Percentiles rank a stretch among this genome's conserved stretches.
Conservation (phyloP, 2,113 vertebrate genomes). For the Speoplatyrhinus poulsoni region DNA sequence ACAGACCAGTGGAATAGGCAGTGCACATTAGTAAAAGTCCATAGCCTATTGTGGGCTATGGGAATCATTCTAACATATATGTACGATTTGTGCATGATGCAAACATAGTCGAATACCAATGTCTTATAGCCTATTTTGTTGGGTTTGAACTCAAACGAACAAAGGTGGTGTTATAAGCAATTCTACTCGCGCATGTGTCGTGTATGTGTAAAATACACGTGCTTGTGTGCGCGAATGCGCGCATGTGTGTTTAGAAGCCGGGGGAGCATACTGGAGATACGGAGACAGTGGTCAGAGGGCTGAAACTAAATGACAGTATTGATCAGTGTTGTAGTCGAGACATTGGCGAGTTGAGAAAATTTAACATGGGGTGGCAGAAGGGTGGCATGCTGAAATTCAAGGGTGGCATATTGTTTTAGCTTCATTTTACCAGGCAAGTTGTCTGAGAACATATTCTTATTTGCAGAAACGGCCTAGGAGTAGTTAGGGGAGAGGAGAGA, state of each 20-base stretch:
- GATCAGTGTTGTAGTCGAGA: constrained; percentile 8
- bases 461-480: too few species aligned
- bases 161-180: constrained; percentile 3
- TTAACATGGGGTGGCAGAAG: too few species aligned
- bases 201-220: not conserved
- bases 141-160: constrained; percentile 49
- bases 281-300: constrained; percentile 18
- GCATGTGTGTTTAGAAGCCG: constrained; percentile 1
- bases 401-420: too few species aligned
- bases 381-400: too few species aligned
- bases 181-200: constrained; percentile 11
- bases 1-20: too few species aligned
- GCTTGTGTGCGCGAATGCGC: not conserved
- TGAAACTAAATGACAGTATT: constrained; percentile 54
- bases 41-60: too few species aligned
- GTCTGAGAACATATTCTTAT: too few species aligned
- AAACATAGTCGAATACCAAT: constrained; percentile 2
- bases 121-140: constrained; percentile 42
- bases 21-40: too few species aligned
- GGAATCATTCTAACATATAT: constrained; percentile 14
- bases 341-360: too few species aligned
- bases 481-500: too few species aligned
- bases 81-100: constrained; percentile 17
- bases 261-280: not conserved
- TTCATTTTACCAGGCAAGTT: too few species aligned